Evolutionary conservation across 2,797 vertebrate genomes (phyloP).

Genomic region (Pampus argenteus): DNA sequence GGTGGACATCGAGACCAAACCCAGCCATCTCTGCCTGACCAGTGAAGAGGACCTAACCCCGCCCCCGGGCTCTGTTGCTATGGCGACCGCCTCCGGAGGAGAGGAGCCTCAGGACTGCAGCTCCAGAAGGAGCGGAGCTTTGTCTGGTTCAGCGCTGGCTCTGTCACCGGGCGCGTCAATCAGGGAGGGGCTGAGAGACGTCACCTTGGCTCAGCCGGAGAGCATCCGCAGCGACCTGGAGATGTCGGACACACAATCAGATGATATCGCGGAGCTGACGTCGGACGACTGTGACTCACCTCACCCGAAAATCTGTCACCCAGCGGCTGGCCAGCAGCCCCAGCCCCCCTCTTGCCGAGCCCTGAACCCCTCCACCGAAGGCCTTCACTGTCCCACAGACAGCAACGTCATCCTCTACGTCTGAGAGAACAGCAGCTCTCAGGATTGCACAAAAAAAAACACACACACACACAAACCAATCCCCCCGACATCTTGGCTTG

Average conservation of each 20-base stretch:
- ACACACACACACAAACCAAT: not conserved
- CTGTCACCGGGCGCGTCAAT: slow-evolving; percentile 83
- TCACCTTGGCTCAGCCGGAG: slow-evolving; percentile 96
- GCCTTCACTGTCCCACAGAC: slow-evolving; percentile 84
- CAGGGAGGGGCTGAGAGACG: slow-evolving; percentile 90
- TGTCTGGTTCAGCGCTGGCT: slow-evolving; percentile 81
- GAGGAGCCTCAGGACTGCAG: slow-evolving; percentile 91
- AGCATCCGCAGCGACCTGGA: slow-evolving; percentile 99
- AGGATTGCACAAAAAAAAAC: slow-evolving; percentile 65
- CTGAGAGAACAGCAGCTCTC: slow-evolving; percentile 73
- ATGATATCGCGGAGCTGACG: slow-evolving; percentile 96
- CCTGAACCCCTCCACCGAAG: slow-evolving; percentile 77
- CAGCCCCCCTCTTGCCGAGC: slow-evolving; percentile 78
- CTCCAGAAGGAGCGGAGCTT: slow-evolving; percentile 79
- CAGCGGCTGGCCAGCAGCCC: slow-evolving; percentile 58
- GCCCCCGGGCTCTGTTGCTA: slow-evolving; percentile 65
- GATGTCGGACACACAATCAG: slow-evolving; percentile 97
- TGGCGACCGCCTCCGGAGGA: slow-evolving; percentile 83
- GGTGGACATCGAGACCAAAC: slow-evolving; percentile 99
- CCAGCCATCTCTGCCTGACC: slow-evolving; percentile 95
- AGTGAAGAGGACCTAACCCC: slow-evolving; percentile 91
- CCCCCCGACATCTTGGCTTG: slow-evolving; percentile 16
- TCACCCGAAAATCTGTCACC: slow-evolving; percentile 79
- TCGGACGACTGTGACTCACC: slow-evolving; percentile 97
- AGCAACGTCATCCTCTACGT: slow-evolving; percentile 83